These are phyloP conservation scores for Dyspetes luteomarginatus DNA, from an alignment of 2,888 invertebrate species.

Conservation along the genomic window DNA sequence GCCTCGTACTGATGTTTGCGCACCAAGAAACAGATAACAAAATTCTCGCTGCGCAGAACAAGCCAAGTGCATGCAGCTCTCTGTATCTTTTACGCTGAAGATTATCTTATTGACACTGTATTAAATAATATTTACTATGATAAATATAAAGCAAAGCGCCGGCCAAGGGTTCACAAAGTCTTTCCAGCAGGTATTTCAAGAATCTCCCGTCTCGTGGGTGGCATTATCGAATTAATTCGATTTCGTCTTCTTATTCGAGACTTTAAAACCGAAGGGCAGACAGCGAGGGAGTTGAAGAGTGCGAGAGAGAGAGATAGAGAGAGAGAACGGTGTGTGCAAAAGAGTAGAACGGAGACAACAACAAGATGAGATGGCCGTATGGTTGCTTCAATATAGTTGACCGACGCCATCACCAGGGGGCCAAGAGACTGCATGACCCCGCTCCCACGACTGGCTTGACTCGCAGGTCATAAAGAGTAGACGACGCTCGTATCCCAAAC, in stretches of 20 bases:
- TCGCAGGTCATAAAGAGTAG: constrained; percentile 32
- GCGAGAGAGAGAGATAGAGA: background rate
- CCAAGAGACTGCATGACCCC: constrained; percentile 47
- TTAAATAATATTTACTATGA: constrained; percentile 2
- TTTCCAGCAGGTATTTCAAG: background rate
- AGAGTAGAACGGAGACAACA: constrained; percentile 9
- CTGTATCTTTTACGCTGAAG: constrained; percentile 16
- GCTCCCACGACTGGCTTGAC: constrained; percentile 40
- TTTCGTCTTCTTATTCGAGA: background rate
- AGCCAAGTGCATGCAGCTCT: constrained; percentile 2
- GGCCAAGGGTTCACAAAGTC: background rate
- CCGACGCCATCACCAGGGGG: constrained; percentile 25
- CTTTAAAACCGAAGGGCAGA: background rate
- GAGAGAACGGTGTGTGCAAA: background rate
- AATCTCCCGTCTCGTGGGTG: constrained; percentile 21
- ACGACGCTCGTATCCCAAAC: background rate
- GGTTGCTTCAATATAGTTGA: background rate
- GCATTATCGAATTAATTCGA: constrained; percentile 14
- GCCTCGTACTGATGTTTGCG: background rate
- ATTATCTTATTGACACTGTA: background rate
- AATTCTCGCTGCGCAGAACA: constrained; percentile 44
- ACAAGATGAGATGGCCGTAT: constrained; percentile 3
- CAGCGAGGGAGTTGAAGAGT: background rate
- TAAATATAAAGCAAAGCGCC: background rate
- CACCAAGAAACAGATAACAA: constrained; percentile 31